Evolutionary conservation across 2,888 invertebrate genomes (phyloP), one percentile per base, ranked within the genome.

Genomic region (Mycalesis mineus): DNA sequence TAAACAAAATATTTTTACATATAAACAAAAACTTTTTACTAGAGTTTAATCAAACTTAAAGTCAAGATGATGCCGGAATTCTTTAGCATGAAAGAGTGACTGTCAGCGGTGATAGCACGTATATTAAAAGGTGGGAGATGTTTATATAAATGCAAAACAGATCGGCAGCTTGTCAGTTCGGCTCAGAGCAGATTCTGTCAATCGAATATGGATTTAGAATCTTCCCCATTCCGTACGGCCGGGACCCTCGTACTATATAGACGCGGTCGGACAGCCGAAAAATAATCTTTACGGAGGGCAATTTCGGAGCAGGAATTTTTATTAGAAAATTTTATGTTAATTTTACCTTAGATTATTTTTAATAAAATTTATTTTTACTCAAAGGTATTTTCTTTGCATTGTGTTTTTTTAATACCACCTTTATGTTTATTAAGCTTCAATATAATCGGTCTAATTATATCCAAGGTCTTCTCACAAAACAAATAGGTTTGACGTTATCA

Each of bases 71-170:
- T 52, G 17, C 11, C 39, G 15, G 17, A 52, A 55, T 33, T 44
- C 15, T 52, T 40, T 37, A 11, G 8, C 33, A 7, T 44, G 42
- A 48, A 53, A 52, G 57, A 62, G 51, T 40, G 52, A 70, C 71
- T 74, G 75, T 76, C 76, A 73, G 68, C 65, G 70, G 64, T 69
- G 65, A 70, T 68, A 70, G 71, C 69, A 66, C 78, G 73, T 77
- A 80, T 82, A 83, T 83, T 81, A 80, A 22, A 77, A 84, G 81
- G 82, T 83, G 77, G 79, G 78, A 82, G 82, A 80, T 88, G 87
- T 89, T 89, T 89, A 89, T 89, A 87, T 89, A 89, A 88, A 89
- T 88, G 89, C 89, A 89, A 89, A 89, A 80, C 84, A 88, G 89
- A 82, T 87, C 87, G 83, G 82, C 80, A 82, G 84, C 86, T 88